Base-by-base conservation (phyloP, 2,113 vertebrate species). In the Kobus ellipsiprymnus region DNA sequence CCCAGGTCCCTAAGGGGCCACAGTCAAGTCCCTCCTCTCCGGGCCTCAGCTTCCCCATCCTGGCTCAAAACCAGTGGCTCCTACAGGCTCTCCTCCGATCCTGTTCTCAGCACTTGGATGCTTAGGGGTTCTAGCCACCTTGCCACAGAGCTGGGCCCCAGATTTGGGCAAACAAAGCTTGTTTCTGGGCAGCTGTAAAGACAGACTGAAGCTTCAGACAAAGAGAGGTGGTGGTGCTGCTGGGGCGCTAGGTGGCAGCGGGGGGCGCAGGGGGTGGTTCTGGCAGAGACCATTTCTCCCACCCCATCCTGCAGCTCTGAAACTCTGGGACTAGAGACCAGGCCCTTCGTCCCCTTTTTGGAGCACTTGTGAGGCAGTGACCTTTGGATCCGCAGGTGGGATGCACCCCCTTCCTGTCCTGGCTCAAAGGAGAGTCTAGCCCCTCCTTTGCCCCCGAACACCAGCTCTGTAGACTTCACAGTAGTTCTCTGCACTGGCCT, bases 171-270 rank as follows among this genome's bases (percentile, higher is more conserved):
- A 9, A 19, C 5, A 23, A 17, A 74, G 21, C 23, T 48, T 1
- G 9, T 83, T 50, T 59, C 91, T 21, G 27, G 60, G 82, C 5
- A 23, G 44, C 33, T 54, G 21, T 50, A 55, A 54, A 71, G 36
- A 21, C 44, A 40, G 19, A 7, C 36, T 29, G 57, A 54, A 57
- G 27, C 30, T 50, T 19, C 60, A 19, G 50, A 30, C 44, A 16
- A 11, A 17, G 44, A 29, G 11, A 36, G 1, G 7, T 13, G 5
- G 7, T 0, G 27, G 27, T 1, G 1, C 16, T 23, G 30, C 50
- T 36, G 50, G 50, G 44, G 9, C 0, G 2, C 19, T 74, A 67
- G 5, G 4, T 19, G 12, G 7, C 0, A 0, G 40, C 40, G 40
- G 40, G 40, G 40, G 3, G 3, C 40, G 40, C 40, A 0, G 16